phyloP scores from a whole-genome alignment of 1,140 invertebrate species.

The Oscheius sp. region DNA sequence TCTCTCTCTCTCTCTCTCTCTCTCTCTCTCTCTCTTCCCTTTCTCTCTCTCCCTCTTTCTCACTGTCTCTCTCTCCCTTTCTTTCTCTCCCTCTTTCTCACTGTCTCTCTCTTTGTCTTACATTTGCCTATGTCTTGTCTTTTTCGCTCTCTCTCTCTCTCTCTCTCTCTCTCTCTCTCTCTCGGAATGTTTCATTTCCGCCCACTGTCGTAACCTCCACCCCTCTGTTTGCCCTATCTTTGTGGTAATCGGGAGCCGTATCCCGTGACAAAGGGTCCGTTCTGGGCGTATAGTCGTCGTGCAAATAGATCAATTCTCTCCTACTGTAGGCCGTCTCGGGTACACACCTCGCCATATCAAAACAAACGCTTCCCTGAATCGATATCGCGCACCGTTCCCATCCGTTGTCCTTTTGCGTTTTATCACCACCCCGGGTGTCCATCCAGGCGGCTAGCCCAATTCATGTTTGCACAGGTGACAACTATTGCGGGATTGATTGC shows the following conservation, averaged over 20 bases:
- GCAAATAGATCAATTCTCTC: slow-evolving; percentile 5
- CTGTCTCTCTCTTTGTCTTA: neutral
- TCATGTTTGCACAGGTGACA: neutral
- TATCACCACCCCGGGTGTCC: neutral
- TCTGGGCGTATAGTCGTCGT: neutral
- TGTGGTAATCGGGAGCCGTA: slow-evolving; percentile 6
- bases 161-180: neutral
- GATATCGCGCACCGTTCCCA: neutral
- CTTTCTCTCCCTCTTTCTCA: neutral
- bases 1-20: neutral
- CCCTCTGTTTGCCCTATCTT: neutral
- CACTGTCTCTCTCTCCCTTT: neutral
- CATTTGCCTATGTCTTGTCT: neutral
- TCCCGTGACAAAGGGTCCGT: neutral
- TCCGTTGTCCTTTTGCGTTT: neutral
- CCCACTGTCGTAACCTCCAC: neutral
- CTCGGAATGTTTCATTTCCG: neutral
- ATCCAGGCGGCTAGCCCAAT: neutral
- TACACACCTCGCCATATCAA: slow-evolving; percentile 11
- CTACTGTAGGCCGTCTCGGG: slow-evolving; percentile 8
- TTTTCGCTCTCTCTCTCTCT: neutral
- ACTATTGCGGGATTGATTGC: neutral
- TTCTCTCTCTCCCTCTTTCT: neutral
- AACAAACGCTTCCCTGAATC: neutral
- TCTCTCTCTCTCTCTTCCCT: neutral